These are phyloP conservation scores for Cephus rjabovi DNA, from an alignment of 2,888 invertebrate genomes.

Conservation along the genomic window DNA sequence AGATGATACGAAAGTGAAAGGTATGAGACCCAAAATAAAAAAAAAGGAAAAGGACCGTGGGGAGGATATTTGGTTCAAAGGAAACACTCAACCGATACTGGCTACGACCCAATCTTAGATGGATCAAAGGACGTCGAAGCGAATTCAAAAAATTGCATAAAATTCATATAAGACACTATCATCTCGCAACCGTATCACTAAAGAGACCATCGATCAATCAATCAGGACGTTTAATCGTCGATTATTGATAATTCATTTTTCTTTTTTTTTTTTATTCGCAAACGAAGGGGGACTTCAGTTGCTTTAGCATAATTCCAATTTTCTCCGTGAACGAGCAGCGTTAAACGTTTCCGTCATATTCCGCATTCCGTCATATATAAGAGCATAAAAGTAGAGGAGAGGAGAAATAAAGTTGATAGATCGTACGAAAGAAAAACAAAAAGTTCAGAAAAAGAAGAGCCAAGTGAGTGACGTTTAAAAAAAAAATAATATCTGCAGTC, in stretches of 20 bases:
- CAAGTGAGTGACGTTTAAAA: conserved; percentile 7
- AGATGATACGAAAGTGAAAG: too few relatives aligned
- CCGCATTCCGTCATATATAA: too few relatives aligned
- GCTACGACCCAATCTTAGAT: too few relatives aligned
- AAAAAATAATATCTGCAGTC: conserved; percentile 23
- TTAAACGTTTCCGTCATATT: too few relatives aligned
- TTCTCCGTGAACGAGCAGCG: conserved; percentile 43
- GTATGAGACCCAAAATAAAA: too few relatives aligned
- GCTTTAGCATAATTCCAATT: conserved; percentile 55
- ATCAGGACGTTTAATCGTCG: conserved; percentile 29
- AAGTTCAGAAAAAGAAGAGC: conserved; percentile 12
- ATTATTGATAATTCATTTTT: conserved; percentile 38
- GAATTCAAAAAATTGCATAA: too few relatives aligned
- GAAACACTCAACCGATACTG: too few relatives aligned
- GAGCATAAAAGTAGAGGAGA: too few relatives aligned
- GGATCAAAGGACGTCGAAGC: too few relatives aligned
- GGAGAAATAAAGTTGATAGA: conserved; percentile 9
- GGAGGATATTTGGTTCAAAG: too few relatives aligned
- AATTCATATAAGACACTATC: too few relatives aligned
- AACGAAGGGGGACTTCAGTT: conserved; percentile 3
- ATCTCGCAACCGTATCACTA: background rate
- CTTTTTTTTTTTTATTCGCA: conserved; percentile 30
- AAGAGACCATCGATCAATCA: conserved; percentile 34
- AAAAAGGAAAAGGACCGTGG: too few relatives aligned
- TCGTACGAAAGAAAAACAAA: conserved; percentile 9